These are phyloP conservation scores for Hydrolagus affinis DNA, from an alignment of 2,113 vertebrate genomes.

Conservation along the genomic window DNA sequence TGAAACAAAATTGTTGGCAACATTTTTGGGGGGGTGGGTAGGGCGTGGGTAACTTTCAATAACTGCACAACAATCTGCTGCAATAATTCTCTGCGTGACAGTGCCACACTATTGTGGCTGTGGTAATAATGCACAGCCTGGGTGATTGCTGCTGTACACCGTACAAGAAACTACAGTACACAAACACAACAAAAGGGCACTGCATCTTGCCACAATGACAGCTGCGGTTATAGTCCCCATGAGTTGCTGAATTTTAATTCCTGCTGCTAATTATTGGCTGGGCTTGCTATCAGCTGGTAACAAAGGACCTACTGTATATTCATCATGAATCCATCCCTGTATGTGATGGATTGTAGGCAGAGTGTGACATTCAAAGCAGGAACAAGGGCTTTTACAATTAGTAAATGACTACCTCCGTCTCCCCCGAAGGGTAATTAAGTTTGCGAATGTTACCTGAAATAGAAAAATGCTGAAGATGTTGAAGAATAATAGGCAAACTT, in stretches of 20 bases:
- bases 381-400: conserved; percentile 13
- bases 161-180: conserved; percentile 1
- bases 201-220: conserved; percentile 35
- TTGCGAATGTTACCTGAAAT: neutral
- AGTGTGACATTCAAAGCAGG: conserved; percentile 18
- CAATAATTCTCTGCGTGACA: neutral
- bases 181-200: neutral
- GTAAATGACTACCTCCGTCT: neutral
- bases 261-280: conserved; percentile 40
- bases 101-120: neutral
- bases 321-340: conserved; percentile 37
- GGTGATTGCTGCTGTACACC: neutral
- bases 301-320: conserved; percentile 42
- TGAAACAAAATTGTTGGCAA: too few species aligned
- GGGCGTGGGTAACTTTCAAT: neutral
- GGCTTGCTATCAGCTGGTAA: conserved; percentile 36
- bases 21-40: too few species aligned
- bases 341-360: conserved; percentile 2
- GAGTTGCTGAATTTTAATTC: conserved; percentile 45
- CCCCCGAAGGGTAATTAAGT: neutral
- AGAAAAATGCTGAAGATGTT: neutral
- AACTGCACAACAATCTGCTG: neutral
- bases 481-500: neutral
- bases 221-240: conserved; percentile 42
- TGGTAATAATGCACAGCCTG: neutral